These are phyloP conservation scores for Deroptyus accipitrinus DNA, from an alignment of 2,113 vertebrate genomes.

Conservation along the genomic window DNA sequence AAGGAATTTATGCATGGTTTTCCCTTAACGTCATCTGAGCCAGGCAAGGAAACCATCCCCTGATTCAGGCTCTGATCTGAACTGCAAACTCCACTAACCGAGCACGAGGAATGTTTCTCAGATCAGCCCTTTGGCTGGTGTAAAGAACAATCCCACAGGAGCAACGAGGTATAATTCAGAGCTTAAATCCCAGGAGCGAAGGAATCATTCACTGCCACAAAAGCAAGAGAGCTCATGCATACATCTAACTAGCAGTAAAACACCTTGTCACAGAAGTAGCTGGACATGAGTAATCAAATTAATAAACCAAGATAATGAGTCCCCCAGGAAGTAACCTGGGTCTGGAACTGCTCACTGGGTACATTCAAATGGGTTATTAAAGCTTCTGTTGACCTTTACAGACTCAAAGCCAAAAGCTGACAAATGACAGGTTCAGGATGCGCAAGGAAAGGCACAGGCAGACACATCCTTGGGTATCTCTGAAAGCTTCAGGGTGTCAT, in stretches of 20 bases:
- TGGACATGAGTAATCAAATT: neutral
- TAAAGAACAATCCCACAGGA: neutral
- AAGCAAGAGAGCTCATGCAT: neutral
- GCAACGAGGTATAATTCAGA: accelerated
- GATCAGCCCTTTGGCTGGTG: neutral
- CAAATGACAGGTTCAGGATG: accelerated
- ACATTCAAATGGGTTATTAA: neutral
- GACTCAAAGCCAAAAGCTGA: neutral
- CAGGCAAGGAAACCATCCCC: neutral
- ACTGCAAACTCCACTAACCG: neutral
- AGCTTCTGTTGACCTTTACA: neutral
- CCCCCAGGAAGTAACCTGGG: neutral
- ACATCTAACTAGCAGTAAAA: neutral
- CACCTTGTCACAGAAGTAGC: neutral
- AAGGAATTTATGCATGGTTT: accelerated
- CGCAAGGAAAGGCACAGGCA: neutral
- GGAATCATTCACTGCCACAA: neutral
- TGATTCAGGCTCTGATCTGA: neutral
- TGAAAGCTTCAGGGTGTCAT: accelerated
- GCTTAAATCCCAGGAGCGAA: accelerated
- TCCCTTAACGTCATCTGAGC: accelerated
- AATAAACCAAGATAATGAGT: neutral
- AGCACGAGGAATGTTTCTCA: neutral
- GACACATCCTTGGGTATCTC: accelerated
- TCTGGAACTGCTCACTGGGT: neutral